Evolutionary conservation across 2,113 vertebrate genomes (phyloP), one percentile per base, ranked within the genome.

Genomic region (Candoia aspera): DNA sequence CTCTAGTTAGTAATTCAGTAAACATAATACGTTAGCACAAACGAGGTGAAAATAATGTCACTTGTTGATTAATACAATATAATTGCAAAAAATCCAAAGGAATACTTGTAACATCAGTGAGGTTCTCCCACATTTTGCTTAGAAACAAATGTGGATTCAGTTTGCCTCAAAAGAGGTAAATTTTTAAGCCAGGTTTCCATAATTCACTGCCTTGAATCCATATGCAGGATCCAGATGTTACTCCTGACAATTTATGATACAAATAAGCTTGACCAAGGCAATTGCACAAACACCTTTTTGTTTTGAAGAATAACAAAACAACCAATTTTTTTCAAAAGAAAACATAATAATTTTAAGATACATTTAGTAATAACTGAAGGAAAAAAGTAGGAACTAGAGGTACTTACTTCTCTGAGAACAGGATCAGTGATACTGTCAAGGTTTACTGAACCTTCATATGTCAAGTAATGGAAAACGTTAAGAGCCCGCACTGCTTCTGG

Each of bases 391-490:
- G 79, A n/a, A 55, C 83, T 57, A 90, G 55, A 85, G 91, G 59
- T 90, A 97, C 98, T 95, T 98, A 99, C 99, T 99, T 99, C 99
- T 96, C 98, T 97, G 94, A 99, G 97, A 92, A 97, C 97, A 91
- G 98, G 98, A 96, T 99, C 99, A 86, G 98, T 96, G 97, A 99
- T 98, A 95, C 98, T 98, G 96, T 99, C 99, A 97, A 99, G 97
- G 97, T 97, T 99, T 97, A 99, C 97, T 57, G 98, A 98, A 97
- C 99, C 98, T 97, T 99, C 99, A 87, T 99, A 99, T 46, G 99
- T 99, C 96, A 99, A 96, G 96, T 99, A 98, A 98, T 99, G 99
- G 95, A 99, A 99, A 97, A 99, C 98, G 11, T 99, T 99, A 97
- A 99, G 98, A 84, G 99, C 98, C 9, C 99, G 98, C 88, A 98